These are phyloP conservation scores for Acanthopagrus latus DNA, from an alignment of 2,797 vertebrate species.

Conservation along the genomic window DNA sequence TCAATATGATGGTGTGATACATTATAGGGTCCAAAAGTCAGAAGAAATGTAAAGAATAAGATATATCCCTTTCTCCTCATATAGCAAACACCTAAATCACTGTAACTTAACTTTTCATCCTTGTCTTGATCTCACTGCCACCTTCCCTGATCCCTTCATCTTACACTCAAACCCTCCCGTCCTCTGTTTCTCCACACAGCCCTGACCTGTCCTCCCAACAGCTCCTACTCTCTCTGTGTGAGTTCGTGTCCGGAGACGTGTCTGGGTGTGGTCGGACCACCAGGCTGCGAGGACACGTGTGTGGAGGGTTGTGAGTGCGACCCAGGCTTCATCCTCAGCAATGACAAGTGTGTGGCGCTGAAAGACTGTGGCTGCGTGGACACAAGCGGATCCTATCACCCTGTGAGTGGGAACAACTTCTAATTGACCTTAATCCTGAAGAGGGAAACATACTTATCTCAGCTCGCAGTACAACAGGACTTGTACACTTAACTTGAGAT, in stretches of 20 bases:
- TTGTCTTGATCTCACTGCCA: no score
- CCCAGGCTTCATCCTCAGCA: conserved; percentile 86
- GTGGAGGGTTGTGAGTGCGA: conserved; percentile 88
- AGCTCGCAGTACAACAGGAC: background rate
- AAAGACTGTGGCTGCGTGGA: conserved; percentile 87
- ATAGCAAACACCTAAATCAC: no score
- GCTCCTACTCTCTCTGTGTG: conserved; percentile 86
- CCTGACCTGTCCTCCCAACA: conserved; percentile 85
- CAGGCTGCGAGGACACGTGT: conserved; percentile 81
- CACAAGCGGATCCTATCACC: conserved; percentile 77
- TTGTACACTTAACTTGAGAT: background rate
- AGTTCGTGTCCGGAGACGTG: conserved; percentile 86
- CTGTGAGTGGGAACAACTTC: conserved; percentile 75
- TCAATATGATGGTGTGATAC: no score
- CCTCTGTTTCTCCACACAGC: conserved; percentile 69
- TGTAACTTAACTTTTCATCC: no score
- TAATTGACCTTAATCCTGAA: background rate
- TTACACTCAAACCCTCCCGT: background rate
- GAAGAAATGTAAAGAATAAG: no score
- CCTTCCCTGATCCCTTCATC: background rate
- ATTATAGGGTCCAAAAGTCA: no score
- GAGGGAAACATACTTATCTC: background rate
- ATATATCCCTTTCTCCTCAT: no score
- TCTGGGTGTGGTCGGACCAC: conserved; percentile 51
- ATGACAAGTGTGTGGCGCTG: conserved; percentile 81